Evolutionary conservation across 2,888 invertebrate species (phyloP), one percentile per base, ranked within the genome.

Genomic region (Axea sp.): DNA sequence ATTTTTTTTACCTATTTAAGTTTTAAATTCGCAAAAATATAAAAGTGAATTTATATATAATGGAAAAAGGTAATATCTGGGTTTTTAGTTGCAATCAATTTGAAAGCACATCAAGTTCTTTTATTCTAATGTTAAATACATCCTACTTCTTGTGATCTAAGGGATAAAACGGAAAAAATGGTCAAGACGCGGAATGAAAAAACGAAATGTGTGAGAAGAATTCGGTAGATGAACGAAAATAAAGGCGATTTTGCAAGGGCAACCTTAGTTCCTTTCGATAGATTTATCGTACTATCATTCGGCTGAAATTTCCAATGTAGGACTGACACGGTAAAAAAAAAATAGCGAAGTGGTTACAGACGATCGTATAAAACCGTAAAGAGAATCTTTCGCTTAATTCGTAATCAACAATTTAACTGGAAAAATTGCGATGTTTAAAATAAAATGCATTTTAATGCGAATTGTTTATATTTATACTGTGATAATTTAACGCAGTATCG

Each of bases 241-340:
- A 53, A 68, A 57, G 57, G 53, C 37, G 65, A 68, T 73, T 64
- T 72, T 47, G 60, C 60, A 59, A 65, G 69, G 69, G 77, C 77
- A 77, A 74, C 65, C 73, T 75, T 75, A 77, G 75, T 77, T 77
- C 69, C 73, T 72, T 39, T 45, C 65, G 77, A 75, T 77, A 73
- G 75, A 77, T 77, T 77, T 77, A 77, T 77, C 77, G 77, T 68
- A 28, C 68, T 31, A 64, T 60, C 72, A 49, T 75, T 75, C 68
- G 73, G 41, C 59, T 35, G 73, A 72, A 74, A 77, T 77, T 74
- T 74, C 75, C 77, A 75, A 74, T 74, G 72, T 39, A 30, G 28
- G 45, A 17, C 28, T 45, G 60, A 69, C 45, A 24, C 33, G 26
- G 17, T 37, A 28, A 49, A 69, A 19, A 69, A 69, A 60, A 57